phyloP scores from a whole-genome alignment of 2,797 vertebrate species.

The Anguilla pacifica region DNA sequence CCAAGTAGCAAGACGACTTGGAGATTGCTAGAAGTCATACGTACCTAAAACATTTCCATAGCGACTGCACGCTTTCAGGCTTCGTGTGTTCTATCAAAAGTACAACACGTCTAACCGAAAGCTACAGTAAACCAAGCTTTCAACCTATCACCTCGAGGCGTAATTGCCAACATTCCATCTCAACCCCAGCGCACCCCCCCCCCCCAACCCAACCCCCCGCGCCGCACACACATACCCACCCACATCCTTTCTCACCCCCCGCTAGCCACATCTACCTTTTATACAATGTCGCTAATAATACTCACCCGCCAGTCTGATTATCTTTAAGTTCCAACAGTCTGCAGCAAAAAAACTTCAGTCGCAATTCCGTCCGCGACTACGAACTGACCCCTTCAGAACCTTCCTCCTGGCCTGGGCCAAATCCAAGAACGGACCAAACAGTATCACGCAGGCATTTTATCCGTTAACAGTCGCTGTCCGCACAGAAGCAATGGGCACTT shows the following conservation, averaged over 20 bases:
- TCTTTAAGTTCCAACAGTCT: constrained; percentile 69
- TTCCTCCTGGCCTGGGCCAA: constrained; percentile 60
- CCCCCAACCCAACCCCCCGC: constrained; percentile 43
- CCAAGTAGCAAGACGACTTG: neutral
- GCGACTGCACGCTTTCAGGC: neutral
- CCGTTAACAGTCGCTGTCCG: constrained; percentile 54
- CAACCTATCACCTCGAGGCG: constrained; percentile 36
- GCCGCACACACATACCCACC: neutral
- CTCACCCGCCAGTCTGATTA: constrained; percentile 82
- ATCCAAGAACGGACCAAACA: constrained; percentile 64
- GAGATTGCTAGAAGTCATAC: constrained; percentile 17
- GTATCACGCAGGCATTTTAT: constrained; percentile 59
- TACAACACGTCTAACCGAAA: constrained; percentile 42
- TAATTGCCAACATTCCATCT: constrained; percentile 53
- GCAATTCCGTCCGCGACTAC: constrained; percentile 60
- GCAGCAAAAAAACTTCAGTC: constrained; percentile 71
- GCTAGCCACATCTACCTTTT: constrained; percentile 40
- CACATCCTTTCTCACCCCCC: constrained; percentile 42
- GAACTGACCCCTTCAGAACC: constrained; percentile 63
- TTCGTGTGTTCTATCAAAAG: constrained; percentile 46
- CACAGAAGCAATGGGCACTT: constrained; percentile 70
- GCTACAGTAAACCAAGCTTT: constrained; percentile 48
- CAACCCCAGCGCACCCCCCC: constrained; percentile 1
- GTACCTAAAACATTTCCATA: constrained; percentile 8
- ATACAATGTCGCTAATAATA: constrained; percentile 45